phyloP scores from a whole-genome alignment of 1,140 invertebrate genomes.

The Varroa destructor region DNA sequence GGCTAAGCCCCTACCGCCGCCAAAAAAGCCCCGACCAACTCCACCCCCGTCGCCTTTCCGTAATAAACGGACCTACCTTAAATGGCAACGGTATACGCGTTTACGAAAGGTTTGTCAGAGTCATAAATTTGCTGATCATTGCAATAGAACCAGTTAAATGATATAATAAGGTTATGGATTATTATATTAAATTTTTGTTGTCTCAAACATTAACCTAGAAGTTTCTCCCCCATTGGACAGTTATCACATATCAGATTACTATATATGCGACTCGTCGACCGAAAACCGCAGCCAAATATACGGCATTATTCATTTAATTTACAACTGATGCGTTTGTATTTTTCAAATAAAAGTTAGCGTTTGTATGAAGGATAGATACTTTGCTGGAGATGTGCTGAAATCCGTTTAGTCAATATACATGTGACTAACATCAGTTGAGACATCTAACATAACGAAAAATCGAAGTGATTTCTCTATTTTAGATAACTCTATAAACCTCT shows the following conservation, averaged over 20 bases:
- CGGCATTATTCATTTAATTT: no score
- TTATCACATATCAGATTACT: not conserved
- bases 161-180: not conserved
- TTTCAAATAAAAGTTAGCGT: no score
- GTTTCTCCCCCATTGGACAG: not conserved
- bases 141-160: not conserved
- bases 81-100: constrained; percentile 21
- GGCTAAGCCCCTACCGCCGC: not conserved
- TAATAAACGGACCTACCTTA: constrained; percentile 18
- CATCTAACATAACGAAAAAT: no score
- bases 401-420: no score
- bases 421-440: no score
- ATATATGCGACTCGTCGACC: not conserved
- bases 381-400: no score
- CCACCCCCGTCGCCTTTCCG: constrained; percentile 14
- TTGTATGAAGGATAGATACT: no score
- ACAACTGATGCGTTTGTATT: no score
- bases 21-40: constrained; percentile 9
- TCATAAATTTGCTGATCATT: not conserved
- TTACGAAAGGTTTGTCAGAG: constrained; percentile 5
- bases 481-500: no score
- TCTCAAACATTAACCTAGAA: not conserved
- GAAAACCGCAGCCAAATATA: no score
- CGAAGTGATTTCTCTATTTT: no score
- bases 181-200: not conserved